phyloP scores from a whole-genome alignment of 2,113 vertebrate species.

The Globicephala melas region DNA sequence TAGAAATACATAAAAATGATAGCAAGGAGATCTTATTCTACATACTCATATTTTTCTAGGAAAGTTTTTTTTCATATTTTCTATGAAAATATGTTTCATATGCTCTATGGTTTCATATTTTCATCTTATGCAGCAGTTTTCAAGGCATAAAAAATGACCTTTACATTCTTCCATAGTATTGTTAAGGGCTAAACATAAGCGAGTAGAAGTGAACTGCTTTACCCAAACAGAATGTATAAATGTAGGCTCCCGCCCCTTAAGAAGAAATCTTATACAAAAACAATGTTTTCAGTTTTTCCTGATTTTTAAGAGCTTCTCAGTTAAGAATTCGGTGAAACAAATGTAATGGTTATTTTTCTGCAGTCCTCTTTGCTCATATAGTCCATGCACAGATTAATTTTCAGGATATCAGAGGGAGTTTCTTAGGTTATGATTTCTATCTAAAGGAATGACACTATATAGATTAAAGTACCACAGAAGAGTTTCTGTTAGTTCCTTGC shows the following conservation, averaged over 20 bases:
- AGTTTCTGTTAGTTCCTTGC: background rate
- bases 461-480: background rate
- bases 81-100: background rate
- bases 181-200: background rate
- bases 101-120: background rate
- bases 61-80: background rate
- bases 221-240: background rate
- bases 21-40: background rate
- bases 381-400: background rate
- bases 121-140: background rate
- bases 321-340: background rate
- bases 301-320: background rate
- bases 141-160: background rate
- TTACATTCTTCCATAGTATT: background rate
- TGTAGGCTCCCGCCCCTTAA: background rate
- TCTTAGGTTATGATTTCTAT: background rate
- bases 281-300: background rate
- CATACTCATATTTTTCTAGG: background rate
- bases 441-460: background rate
- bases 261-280: background rate
- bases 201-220: background rate
- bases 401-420: background rate
- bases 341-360: background rate
- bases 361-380: background rate
- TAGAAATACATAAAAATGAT: background rate